Percentiles rank a stretch among this genome's conserved stretches.
phyloP scores from a whole-genome alignment of 2,113 vertebrate genomes.

The Sphyrna mokarran region DNA sequence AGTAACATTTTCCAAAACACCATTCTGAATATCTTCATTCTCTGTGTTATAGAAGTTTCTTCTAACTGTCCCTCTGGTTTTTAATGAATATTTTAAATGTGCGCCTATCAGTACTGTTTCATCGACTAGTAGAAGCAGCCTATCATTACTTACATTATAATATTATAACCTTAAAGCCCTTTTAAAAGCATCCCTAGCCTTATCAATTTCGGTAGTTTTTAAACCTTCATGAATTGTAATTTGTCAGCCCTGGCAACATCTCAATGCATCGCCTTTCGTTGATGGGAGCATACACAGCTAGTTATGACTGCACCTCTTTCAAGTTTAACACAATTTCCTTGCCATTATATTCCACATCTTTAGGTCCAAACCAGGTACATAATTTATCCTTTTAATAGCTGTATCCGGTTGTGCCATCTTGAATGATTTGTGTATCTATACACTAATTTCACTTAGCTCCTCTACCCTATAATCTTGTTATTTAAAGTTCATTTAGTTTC shows the following conservation, averaged over 20 bases:
- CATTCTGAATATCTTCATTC: too few relatives aligned
- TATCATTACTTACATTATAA: too few relatives aligned
- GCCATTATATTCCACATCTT: background rate
- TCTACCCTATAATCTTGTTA: background rate
- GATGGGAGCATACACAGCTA: background rate
- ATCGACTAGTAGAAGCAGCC: too few relatives aligned
- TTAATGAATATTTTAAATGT: too few relatives aligned
- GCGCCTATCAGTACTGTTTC: too few relatives aligned
- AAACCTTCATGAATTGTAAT: background rate
- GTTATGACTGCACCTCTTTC: background rate
- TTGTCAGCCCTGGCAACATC: too few relatives aligned
- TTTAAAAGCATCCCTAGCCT: background rate
- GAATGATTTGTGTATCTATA: background rate
- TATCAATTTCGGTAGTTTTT: background rate
- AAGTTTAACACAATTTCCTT: background rate
- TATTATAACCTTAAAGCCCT: background rate
- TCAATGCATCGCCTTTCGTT: background rate
- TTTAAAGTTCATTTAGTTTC: background rate
- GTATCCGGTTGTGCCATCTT: background rate
- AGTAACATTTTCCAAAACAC: too few relatives aligned
- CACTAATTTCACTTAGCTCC: background rate
- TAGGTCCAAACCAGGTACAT: background rate
- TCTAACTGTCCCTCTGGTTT: too few relatives aligned
- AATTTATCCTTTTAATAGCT: background rate
- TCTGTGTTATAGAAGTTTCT: too few relatives aligned